Conservation (phyloP, 2,113 vertebrate species). For the Antechinus stuartii region DNA sequence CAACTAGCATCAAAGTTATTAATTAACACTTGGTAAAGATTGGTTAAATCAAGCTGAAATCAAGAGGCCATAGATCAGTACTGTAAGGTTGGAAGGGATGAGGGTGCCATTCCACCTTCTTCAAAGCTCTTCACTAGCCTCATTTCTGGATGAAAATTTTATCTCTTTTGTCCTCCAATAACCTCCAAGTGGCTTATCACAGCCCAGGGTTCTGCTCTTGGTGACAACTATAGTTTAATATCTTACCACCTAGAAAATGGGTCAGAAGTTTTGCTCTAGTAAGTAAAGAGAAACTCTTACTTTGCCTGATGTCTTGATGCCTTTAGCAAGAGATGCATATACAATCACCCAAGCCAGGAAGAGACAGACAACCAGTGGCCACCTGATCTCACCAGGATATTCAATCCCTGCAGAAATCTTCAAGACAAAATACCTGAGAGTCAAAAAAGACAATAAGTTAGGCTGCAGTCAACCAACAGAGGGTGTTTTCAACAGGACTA, state of each 20-base stretch:
- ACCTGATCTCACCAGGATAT: conserved; percentile 95
- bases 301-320: conserved; percentile 99
- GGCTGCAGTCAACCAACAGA: not conserved
- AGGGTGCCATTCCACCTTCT: not conserved
- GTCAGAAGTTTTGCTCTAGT: not conserved
- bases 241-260: not conserved
- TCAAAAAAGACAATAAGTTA: not conserved
- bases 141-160: not conserved
- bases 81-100: not conserved
- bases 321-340: conserved; percentile 96
- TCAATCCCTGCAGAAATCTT: conserved; percentile 99
- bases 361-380: conserved; percentile 94
- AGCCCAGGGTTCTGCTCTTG: rapidly evolving
- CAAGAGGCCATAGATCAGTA: not conserved
- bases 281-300: conserved; percentile 83
- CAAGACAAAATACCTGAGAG: conserved; percentile 94
- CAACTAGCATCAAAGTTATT: not conserved
- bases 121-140: not conserved
- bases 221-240: not conserved
- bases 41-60: rapidly evolving
- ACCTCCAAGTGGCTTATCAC: not conserved
- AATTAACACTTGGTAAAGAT: not conserved
- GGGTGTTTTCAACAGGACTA: not conserved
- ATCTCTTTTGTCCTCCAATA: not conserved
- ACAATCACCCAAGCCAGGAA: conserved; percentile 97